phyloP scores from a whole-genome alignment of 2,888 invertebrate species.

The Lepidonotus clava region DNA sequence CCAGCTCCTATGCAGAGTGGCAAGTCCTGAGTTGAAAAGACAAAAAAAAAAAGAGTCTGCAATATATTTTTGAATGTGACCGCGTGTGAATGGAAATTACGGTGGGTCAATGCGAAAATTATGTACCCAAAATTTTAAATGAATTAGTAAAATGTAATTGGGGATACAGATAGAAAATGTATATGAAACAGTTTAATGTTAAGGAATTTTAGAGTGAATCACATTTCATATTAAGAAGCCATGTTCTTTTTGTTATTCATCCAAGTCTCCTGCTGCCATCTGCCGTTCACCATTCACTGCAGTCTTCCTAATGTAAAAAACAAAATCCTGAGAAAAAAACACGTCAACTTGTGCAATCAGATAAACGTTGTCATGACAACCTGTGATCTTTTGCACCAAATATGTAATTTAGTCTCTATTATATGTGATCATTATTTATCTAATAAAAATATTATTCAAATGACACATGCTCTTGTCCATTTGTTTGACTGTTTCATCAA shows the following conservation, averaged over 20 bases:
- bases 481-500: too few species aligned
- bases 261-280: conserved; percentile 48
- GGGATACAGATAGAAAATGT: not conserved
- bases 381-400: conserved; percentile 65
- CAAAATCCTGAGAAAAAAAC: conserved; percentile 46
- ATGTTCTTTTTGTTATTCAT: not conserved
- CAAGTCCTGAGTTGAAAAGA: conserved; percentile 4
- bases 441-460: conserved; percentile 68
- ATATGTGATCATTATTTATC: conserved; percentile 78
- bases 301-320: conserved; percentile 49
- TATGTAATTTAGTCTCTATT: conserved; percentile 74
- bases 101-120: not conserved
- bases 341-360: conserved; percentile 66
- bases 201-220: not conserved
- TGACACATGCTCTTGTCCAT: too few species aligned
- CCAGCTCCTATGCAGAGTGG: not conserved
- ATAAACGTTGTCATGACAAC: conserved; percentile 63
- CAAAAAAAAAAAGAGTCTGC: conserved; percentile 14
- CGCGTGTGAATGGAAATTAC: conserved; percentile 21
- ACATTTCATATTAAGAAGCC: not conserved
- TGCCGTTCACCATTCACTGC: conserved; percentile 44
- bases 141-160: not conserved
- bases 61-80: conserved; percentile 36
- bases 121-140: not conserved
- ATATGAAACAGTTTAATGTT: not conserved